These are phyloP conservation scores for Therioaphis trifolii DNA, from an alignment of 2,888 invertebrate species.

Conservation along the genomic window DNA sequence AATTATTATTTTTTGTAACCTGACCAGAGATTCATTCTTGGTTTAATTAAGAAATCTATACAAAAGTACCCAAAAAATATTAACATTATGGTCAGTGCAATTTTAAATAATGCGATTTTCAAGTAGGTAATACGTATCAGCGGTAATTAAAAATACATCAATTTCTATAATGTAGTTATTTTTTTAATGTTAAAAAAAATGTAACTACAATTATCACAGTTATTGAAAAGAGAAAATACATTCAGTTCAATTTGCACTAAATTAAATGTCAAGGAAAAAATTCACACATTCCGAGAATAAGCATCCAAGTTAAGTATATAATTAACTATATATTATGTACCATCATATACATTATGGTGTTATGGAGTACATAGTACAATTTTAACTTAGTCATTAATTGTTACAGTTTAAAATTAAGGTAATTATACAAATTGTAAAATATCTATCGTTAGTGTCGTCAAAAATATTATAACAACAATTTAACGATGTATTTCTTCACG, in stretches of 20 bases:
- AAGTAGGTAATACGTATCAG: too few relatives aligned
- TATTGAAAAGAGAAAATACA: slow-evolving; percentile 45
- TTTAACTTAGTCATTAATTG: not conserved
- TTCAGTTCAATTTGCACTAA: slow-evolving; percentile 36
- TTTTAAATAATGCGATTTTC: too few relatives aligned
- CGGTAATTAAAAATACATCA: too few relatives aligned
- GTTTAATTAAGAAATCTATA: too few relatives aligned
- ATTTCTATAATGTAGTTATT: not conserved
- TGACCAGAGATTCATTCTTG: too few relatives aligned
- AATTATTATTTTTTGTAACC: too few relatives aligned
- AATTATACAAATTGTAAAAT: slow-evolving; percentile 9
- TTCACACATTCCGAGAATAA: not conserved
- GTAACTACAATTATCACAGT: slow-evolving; percentile 56
- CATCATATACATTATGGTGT: not conserved
- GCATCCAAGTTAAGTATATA: not conserved
- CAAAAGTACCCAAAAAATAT: too few relatives aligned
- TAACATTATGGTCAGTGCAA: too few relatives aligned
- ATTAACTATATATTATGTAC: slow-evolving; percentile 12
- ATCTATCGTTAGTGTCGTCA: not conserved
- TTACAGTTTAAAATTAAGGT: slow-evolving; percentile 32
- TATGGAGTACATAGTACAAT: not conserved
- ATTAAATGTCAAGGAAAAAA: slow-evolving; percentile 19
- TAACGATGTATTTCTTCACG: not conserved
- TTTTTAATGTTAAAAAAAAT: slow-evolving; percentile 41
- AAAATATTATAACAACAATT: not conserved